Percentiles rank a stretch among this genome's conserved stretches.
Evolutionary conservation across 2,888 invertebrate genomes (phyloP).

Genomic region (Xylophagus ater): DNA sequence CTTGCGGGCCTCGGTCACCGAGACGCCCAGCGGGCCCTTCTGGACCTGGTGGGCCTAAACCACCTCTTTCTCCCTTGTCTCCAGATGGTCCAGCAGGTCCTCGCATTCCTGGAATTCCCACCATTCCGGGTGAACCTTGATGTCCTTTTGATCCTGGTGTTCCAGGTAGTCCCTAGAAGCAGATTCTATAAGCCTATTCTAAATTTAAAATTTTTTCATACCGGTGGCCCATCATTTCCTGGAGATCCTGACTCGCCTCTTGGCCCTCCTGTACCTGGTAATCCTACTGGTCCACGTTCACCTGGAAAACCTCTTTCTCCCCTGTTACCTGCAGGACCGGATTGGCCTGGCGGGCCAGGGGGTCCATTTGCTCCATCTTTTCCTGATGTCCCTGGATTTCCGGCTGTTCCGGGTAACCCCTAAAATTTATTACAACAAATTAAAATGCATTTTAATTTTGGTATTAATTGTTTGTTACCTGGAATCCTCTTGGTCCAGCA

Average conservation of each 20-base stretch:
- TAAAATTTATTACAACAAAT: constrained; percentile 23
- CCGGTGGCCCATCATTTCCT: constrained; percentile 48
- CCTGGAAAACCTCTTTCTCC: constrained; percentile 64
- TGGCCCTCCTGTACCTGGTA: constrained; percentile 40
- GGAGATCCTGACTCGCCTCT: constrained; percentile 43
- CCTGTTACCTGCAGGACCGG: constrained; percentile 50
- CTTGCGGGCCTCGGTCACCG: constrained; percentile 68
- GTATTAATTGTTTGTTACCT: constrained; percentile 41
- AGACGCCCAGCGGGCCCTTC: constrained; percentile 58
- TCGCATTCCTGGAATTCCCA: constrained; percentile 62
- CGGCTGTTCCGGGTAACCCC: constrained; percentile 65
- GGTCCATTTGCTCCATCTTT: constrained; percentile 69
- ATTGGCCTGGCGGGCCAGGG: constrained; percentile 52
- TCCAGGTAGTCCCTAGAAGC: constrained; percentile 45
- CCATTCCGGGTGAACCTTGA: constrained; percentile 64
- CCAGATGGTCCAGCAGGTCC: constrained; percentile 54
- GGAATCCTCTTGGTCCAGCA: constrained; percentile 68
- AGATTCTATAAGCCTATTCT: too few species aligned
- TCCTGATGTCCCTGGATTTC: constrained; percentile 61
- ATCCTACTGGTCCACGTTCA: constrained; percentile 59
- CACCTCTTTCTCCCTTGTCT: constrained; percentile 53
- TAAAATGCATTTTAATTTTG: not conserved
- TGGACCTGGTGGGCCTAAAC: constrained; percentile 54
- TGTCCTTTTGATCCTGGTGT: constrained; percentile 64
- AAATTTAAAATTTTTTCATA: too few species aligned